These are phyloP conservation scores for Scaptomyza reducta DNA, from an alignment of 2,888 invertebrate species.

Conservation along the genomic window DNA sequence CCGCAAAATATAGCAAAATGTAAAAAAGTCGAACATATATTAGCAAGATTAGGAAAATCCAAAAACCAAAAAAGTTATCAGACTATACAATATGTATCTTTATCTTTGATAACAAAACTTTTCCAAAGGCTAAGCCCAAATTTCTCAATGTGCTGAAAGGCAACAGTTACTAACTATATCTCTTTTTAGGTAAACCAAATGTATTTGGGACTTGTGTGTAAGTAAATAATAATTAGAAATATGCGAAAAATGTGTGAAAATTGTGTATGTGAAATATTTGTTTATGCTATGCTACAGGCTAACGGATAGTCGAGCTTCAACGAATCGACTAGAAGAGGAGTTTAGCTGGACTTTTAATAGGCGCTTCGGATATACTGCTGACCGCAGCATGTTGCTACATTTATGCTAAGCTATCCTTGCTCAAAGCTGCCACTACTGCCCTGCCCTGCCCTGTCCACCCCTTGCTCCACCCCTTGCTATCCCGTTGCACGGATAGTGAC, in stretches of 20 bases:
- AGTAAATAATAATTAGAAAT: neutral
- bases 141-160: neutral
- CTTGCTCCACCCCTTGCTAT: neutral
- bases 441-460: neutral
- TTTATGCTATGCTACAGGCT: neutral
- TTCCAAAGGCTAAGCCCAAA: too few relatives aligned
- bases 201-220: neutral
- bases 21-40: too few relatives aligned
- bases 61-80: too few relatives aligned
- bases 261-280: neutral
- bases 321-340: neutral
- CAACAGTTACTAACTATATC: neutral
- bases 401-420: slow-evolving; percentile 11
- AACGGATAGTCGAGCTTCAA: neutral
- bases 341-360: neutral
- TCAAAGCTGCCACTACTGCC: neutral
- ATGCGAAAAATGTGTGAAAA: slow-evolving; percentile 1
- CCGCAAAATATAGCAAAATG: too few relatives aligned
- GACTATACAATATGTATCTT: too few relatives aligned
- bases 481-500: neutral
- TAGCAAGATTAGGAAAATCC: too few relatives aligned
- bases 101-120: too few relatives aligned
- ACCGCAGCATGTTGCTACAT: slow-evolving; percentile 10
- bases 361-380: slow-evolving; percentile 6
- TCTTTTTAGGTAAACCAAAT: too few relatives aligned